Percentiles rank a stretch among this genome's conserved stretches.
phyloP scores from a whole-genome alignment of 35 echinoderm and acorn worm species.

The Apostichopus parvimensis region DNA sequence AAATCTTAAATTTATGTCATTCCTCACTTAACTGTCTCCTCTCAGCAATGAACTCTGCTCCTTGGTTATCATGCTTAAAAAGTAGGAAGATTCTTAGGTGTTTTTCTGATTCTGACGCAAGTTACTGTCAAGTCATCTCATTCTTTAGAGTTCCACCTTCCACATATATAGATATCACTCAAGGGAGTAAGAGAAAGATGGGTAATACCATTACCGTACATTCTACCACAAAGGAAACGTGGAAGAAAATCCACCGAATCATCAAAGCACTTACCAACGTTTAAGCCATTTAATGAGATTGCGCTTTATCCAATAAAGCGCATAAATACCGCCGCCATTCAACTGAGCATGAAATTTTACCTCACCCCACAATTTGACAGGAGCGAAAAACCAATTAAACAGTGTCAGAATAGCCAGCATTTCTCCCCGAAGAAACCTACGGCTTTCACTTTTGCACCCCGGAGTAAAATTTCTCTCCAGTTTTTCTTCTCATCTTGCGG shows the following conservation, averaged over 20 bases:
- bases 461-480: conserved; percentile 4
- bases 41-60: no score
- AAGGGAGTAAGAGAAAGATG: neutral
- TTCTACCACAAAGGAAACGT: conserved; percentile 12
- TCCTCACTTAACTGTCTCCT: no score
- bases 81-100: no score
- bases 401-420: conserved; percentile 47
- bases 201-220: conserved; percentile 13
- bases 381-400: conserved; percentile 55
- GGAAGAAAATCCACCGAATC: conserved; percentile 11
- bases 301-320: conserved; percentile 38
- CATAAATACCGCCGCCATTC: conserved; percentile 50
- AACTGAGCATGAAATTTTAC: conserved; percentile 49
- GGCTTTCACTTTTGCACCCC: conserved; percentile 24
- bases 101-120: no score
- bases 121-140: neutral
- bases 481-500: neutral
- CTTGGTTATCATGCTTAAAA: no score
- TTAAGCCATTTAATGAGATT: conserved; percentile 55
- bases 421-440: conserved; percentile 6
- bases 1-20: no score
- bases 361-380: conserved; percentile 21
- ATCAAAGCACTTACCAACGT: conserved; percentile 25
- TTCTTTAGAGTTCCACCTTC: neutral
- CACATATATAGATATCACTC: neutral